A percentile compares a stretch with the other conserved stretches of the same genome.
Evolutionary conservation across 1,140 invertebrate species (phyloP).

Genomic region (Chironomus tepperi): DNA sequence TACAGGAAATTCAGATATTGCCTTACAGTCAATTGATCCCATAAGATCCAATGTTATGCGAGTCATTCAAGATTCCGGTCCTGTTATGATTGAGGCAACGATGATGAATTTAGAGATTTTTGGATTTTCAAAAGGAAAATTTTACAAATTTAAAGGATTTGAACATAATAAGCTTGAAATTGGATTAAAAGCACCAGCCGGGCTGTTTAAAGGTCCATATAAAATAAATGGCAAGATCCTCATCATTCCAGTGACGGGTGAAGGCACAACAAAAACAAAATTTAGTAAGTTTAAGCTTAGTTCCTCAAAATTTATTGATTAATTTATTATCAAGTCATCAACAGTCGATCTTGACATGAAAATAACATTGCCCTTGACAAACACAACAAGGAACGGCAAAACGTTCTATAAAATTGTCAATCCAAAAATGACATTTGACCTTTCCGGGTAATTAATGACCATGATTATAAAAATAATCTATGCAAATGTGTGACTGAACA

Average conservation of each 20-base stretch:
- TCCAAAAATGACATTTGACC: neutral
- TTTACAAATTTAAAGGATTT: neutral
- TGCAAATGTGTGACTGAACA: neutral
- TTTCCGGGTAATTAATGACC: neutral
- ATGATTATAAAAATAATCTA: neutral
- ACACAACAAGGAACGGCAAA: neutral
- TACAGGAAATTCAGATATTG: constrained; percentile 10
- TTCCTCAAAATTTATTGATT: neutral
- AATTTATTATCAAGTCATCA: neutral
- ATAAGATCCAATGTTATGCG: neutral
- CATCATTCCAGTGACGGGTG: neutral
- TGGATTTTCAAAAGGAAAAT: constrained; percentile 14
- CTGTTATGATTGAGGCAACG: neutral
- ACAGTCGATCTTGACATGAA: neutral
- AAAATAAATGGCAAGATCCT: neutral
- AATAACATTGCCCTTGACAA: neutral
- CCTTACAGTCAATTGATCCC: neutral
- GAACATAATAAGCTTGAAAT: neutral
- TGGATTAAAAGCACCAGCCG: neutral
- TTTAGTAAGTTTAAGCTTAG: neutral
- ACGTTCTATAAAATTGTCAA: neutral
- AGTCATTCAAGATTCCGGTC: neutral
- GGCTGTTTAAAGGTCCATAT: neutral
- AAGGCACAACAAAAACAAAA: neutral
- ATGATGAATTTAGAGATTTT: neutral